These are phyloP conservation scores for Andrena marginata DNA, from an alignment of 2,888 invertebrate species.

Conservation along the genomic window DNA sequence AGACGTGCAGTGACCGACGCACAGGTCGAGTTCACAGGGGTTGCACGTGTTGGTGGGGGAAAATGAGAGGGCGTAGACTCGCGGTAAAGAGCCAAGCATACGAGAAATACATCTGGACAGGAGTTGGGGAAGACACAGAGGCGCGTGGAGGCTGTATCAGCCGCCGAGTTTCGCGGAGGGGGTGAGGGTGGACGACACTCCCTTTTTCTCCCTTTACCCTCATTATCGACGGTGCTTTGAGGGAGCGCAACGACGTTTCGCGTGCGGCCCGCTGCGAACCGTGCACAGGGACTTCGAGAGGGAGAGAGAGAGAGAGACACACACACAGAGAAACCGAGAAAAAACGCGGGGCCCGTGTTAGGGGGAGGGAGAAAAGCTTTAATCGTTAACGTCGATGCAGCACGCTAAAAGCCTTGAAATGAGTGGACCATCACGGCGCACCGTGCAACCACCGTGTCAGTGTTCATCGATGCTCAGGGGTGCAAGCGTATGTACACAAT, in stretches of 20 bases:
- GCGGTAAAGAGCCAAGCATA: slow-evolving; percentile 51
- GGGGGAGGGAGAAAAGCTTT: slow-evolving; percentile 52
- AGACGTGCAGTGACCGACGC: slow-evolving; percentile 38
- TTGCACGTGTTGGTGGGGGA: background rate
- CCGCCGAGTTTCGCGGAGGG: slow-evolving; percentile 37
- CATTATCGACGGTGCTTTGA: slow-evolving; percentile 67
- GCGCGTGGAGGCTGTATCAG: slow-evolving; percentile 38
- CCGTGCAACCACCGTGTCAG: slow-evolving; percentile 20
- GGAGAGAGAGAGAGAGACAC: slow-evolving; percentile 33
- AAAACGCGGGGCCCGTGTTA: no score
- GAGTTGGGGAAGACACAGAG: slow-evolving; percentile 26
- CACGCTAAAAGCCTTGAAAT: slow-evolving; percentile 67
- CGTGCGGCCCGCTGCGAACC: slow-evolving; percentile 52
- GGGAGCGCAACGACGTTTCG: slow-evolving; percentile 60
- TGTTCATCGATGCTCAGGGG: slow-evolving; percentile 44
- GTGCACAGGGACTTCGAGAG: slow-evolving; percentile 49
- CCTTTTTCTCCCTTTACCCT: slow-evolving; percentile 56
- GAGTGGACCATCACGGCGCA: slow-evolving; percentile 59
- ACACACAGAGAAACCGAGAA: no score
- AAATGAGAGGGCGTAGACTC: slow-evolving; percentile 26
- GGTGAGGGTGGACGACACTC: slow-evolving; percentile 23
- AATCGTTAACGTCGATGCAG: slow-evolving; percentile 69
- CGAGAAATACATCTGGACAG: slow-evolving; percentile 39
- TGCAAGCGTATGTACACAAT: slow-evolving; percentile 23
- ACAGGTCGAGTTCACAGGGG: slow-evolving; percentile 5